These are phyloP conservation scores for Alligator mississippiensis DNA, from an alignment of 2,113 vertebrate genomes.

Conservation along the genomic window DNA sequence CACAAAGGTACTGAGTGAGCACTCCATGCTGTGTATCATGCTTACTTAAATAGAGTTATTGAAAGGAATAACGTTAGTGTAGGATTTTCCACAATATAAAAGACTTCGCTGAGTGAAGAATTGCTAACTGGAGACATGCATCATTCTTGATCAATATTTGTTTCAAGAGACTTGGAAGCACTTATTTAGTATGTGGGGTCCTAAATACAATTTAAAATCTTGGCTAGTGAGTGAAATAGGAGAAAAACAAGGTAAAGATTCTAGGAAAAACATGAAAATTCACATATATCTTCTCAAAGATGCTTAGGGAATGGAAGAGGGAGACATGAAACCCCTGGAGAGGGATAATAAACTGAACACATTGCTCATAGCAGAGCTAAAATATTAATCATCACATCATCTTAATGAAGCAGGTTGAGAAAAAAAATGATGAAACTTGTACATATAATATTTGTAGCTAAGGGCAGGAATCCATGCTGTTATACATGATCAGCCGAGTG, in stretches of 20 bases:
- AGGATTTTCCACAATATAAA: not conserved
- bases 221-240: not conserved
- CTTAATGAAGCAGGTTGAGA: not conserved
- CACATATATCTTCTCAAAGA: not conserved
- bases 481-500: not conserved
- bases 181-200: not conserved
- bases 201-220: not conserved
- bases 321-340: not conserved
- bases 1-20: not conserved
- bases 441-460: not conserved
- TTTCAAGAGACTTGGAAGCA: not conserved
- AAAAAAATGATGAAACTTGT: not conserved
- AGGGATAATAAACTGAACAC: not conserved
- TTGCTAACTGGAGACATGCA: not conserved
- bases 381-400: not conserved
- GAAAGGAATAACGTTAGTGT: rapidly evolving
- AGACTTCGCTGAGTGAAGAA: not conserved
- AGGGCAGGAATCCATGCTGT: not conserved
- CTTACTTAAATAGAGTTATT: not conserved
- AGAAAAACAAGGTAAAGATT: not conserved
- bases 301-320: not conserved
- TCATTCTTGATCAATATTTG: not conserved
- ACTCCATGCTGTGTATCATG: not conserved
- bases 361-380: not conserved
- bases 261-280: not conserved